These are phyloP conservation scores for Plutella xylostella DNA, from an alignment of 2,888 invertebrate genomes.

Conservation along the genomic window DNA sequence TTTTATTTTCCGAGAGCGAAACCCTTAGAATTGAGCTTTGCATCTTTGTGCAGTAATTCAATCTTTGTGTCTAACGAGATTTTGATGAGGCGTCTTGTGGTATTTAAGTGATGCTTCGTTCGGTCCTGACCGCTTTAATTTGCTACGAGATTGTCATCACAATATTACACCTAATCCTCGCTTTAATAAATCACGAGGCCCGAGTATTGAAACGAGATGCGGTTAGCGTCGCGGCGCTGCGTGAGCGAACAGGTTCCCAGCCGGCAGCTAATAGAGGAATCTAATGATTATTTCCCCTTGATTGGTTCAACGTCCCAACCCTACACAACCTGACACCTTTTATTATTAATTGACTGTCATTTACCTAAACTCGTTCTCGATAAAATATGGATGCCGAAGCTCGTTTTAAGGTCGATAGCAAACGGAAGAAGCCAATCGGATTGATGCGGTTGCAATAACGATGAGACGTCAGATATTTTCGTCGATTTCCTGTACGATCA, in stretches of 20 bases:
- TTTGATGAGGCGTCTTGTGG: conserved; percentile 22
- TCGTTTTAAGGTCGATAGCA: background rate
- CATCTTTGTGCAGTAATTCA: conserved; percentile 17
- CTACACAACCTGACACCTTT: conserved; percentile 24
- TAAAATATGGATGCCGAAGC: background rate
- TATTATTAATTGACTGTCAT: conserved; percentile 24
- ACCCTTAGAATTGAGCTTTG: conserved; percentile 39
- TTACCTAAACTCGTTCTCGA: background rate
- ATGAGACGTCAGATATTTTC: background rate
- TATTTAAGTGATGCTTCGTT: conserved; percentile 14
- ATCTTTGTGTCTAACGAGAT: conserved; percentile 22
- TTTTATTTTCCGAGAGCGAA: conserved; percentile 38
- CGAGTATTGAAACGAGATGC: conserved; percentile 7
- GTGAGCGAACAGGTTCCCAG: conserved; percentile 32
- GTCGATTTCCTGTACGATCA: conserved; percentile 2
- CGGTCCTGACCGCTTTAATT: conserved; percentile 16
- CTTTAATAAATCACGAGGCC: background rate
- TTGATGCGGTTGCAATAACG: background rate
- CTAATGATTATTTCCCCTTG: conserved; percentile 30
- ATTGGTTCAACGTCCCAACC: conserved; percentile 25
- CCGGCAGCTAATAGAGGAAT: conserved; percentile 20
- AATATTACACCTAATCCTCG: no score
- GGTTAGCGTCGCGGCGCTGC: conserved; percentile 22
- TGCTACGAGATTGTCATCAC: conserved; percentile 6
- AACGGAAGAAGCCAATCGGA: conserved; percentile 5